A percentile compares a stretch with the other conserved stretches of the same genome.
These are phyloP conservation scores for Caenorhabditis sp. DNA, from an alignment of 2,888 invertebrate species.

Conservation along the genomic window DNA sequence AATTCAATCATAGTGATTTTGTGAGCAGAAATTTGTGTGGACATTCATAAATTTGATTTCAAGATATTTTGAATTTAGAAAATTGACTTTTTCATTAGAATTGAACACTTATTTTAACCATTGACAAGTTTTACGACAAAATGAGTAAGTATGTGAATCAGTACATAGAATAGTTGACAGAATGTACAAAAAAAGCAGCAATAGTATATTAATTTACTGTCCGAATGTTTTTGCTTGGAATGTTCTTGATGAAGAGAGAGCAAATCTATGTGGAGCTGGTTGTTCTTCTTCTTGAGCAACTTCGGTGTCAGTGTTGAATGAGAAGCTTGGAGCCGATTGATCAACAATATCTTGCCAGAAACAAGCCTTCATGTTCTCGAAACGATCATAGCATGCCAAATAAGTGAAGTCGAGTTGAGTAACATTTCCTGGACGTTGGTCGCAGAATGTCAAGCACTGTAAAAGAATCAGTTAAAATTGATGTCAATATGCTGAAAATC, in stretches of 20 bases:
- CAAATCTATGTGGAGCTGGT: slow-evolving; percentile 21
- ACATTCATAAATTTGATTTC: too few species aligned
- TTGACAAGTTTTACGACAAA: background rate
- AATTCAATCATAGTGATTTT: too few species aligned
- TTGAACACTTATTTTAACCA: background rate
- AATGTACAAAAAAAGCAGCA: background rate
- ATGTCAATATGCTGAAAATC: background rate
- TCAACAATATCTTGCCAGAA: slow-evolving; percentile 57
- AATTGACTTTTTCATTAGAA: background rate
- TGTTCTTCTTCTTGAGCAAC: slow-evolving; percentile 14
- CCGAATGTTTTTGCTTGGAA: slow-evolving; percentile 46
- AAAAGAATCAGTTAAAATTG: too few species aligned
- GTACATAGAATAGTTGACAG: background rate
- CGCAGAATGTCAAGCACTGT: slow-evolving; percentile 61
- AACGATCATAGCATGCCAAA: slow-evolving; percentile 58
- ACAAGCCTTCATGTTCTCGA: slow-evolving; percentile 62
- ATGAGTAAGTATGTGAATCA: background rate
- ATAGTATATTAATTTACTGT: slow-evolving; percentile 17
- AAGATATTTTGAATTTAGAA: too few species aligned
- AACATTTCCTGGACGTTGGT: slow-evolving; percentile 62
- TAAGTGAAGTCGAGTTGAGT: slow-evolving; percentile 62
- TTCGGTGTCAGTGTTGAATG: slow-evolving; percentile 39
- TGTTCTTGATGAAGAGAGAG: slow-evolving; percentile 20
- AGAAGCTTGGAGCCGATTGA: slow-evolving; percentile 29
- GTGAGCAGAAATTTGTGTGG: too few species aligned